Base-by-base conservation (phyloP, 2,113 vertebrate genomes). In the Chroicocephalus ridibundus region DNA sequence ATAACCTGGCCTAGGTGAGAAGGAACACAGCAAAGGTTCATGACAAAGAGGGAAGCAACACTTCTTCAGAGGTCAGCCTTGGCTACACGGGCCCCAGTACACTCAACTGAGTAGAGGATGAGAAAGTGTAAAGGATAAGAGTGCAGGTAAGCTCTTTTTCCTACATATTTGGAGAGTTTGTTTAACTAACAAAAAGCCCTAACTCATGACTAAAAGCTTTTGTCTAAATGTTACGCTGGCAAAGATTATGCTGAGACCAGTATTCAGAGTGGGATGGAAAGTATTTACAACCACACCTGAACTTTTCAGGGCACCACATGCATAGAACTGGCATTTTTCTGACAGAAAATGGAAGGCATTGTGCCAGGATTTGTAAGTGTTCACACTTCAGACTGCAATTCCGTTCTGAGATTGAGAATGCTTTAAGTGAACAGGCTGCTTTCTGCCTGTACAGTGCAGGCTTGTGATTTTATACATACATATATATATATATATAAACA, bases 91-190 rank as follows among this genome's bases (percentile, higher is more conserved):
- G 27, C 29, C n/a, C 16, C 61, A 49, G 36, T 54, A 34, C 74
- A 69, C 38, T 34, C 46, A 94, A 58, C 46, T 47, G 65, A 89
- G 44, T 70, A 36, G 82, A 79, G 72, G 47, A 80, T 52, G 64
- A 87, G 36, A 90, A 69, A 89, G 11, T 32, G 8, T 60, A 66
- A 87, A 93, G 78, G 60, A 75, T 79, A 66, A 76, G 17, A 75
- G 38, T 61, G 29, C 81, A 89, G 93, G 94, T 97, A 93, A 94
- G 89, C 38, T 78, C 57, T 92, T 94, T 60, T 65, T 64, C 52
- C 64, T 82, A 71, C 1, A 0, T 58, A 29, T 64, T 82, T 91
- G n/a, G 26, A 47, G 44, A 75, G 26, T 62, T 40, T 26, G 20
- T 52, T 75, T 72, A 78, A 86, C 60, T 74, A 47, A 38, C 19